Conservation (phyloP, 2,113 vertebrate species). For the Verasper variegatus region DNA sequence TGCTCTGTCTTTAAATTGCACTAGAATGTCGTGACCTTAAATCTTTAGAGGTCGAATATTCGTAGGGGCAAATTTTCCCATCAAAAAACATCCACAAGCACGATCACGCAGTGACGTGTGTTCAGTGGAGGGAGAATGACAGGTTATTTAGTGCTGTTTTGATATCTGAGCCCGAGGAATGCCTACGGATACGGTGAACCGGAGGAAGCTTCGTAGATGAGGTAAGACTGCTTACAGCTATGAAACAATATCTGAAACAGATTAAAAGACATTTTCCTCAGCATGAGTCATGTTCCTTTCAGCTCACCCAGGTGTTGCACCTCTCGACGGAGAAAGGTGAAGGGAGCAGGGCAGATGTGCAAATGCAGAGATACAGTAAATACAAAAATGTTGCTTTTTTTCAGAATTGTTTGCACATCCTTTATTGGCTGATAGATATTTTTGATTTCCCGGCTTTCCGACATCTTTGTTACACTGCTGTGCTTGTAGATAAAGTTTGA, state of each 20-base stretch:
- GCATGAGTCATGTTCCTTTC: conserved; percentile 75
- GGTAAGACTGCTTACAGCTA: conserved; percentile 84
- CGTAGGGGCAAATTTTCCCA: neutral
- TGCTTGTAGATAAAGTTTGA: conserved; percentile 26
- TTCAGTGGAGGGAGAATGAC: conserved; percentile 57
- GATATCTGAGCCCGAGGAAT: conserved; percentile 81
- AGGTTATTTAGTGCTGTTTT: conserved; percentile 83
- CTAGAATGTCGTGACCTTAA: conserved; percentile 4
- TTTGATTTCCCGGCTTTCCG: conserved; percentile 29
- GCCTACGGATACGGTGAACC: conserved; percentile 77
- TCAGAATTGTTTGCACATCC: conserved; percentile 22
- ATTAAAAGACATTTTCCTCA: conserved; percentile 84
- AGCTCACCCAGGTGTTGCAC: conserved; percentile 80
- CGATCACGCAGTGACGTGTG: conserved; percentile 47
- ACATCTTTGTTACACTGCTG: conserved; percentile 33
- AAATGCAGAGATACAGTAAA: conserved; percentile 26
- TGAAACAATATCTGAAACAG: conserved; percentile 85
- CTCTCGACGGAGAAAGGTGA: conserved; percentile 49
- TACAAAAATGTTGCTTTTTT: conserved; percentile 22
- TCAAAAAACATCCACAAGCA: conserved; percentile 42
- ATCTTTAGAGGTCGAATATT: conserved; percentile 13
- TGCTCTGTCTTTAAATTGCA: too few species aligned
- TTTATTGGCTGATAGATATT: conserved; percentile 31
- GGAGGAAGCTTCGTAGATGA: conserved; percentile 78
- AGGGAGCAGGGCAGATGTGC: conserved; percentile 43